A percentile compares a stretch with the other conserved stretches of the same genome.
Evolutionary conservation across 2,888 invertebrate genomes (phyloP).

Genomic region (Nowickia ferox): DNA sequence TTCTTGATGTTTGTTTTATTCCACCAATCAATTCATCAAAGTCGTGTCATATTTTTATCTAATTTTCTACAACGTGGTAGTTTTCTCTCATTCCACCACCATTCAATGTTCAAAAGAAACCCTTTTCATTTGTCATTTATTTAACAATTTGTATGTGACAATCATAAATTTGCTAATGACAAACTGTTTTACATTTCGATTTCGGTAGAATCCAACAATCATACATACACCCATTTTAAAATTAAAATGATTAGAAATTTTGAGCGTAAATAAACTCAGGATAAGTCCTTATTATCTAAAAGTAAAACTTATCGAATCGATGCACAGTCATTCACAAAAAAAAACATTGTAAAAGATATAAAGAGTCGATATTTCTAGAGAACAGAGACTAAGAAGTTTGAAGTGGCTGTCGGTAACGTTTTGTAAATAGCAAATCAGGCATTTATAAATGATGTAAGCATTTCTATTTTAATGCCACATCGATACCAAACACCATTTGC

Average conservation of each 20-base stretch:
- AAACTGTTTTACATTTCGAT: conserved; percentile 79
- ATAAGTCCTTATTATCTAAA: conserved; percentile 58
- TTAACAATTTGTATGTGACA: conserved; percentile 65
- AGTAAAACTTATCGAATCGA: conserved; percentile 70
- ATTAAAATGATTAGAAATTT: conserved; percentile 59
- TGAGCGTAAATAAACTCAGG: conserved; percentile 28
- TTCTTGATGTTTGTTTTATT: background rate
- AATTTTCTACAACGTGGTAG: background rate
- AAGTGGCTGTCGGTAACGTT: conserved; percentile 76
- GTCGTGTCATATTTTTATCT: background rate
- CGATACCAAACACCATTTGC: conserved; percentile 68
- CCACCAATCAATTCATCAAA: conserved; percentile 48
- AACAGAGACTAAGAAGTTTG: conserved; percentile 42
- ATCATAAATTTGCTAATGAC: conserved; percentile 79
- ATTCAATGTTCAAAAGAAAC: conserved; percentile 53
- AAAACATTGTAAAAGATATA: background rate
- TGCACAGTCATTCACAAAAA: conserved; percentile 1
- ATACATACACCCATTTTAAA: conserved; percentile 27
- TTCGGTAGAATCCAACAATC: conserved; percentile 61
- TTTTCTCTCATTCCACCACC: background rate
- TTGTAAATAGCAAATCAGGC: conserved; percentile 82
- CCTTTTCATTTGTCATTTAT: conserved; percentile 78
- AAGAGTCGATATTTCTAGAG: conserved; percentile 14
- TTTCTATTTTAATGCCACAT: conserved; percentile 67
- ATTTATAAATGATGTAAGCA: conserved; percentile 82